A percentile compares a stretch with the other conserved stretches of the same genome.
These are phyloP conservation scores for Athalia circularis DNA, from an alignment of 2,888 invertebrate species.

Conservation along the genomic window DNA sequence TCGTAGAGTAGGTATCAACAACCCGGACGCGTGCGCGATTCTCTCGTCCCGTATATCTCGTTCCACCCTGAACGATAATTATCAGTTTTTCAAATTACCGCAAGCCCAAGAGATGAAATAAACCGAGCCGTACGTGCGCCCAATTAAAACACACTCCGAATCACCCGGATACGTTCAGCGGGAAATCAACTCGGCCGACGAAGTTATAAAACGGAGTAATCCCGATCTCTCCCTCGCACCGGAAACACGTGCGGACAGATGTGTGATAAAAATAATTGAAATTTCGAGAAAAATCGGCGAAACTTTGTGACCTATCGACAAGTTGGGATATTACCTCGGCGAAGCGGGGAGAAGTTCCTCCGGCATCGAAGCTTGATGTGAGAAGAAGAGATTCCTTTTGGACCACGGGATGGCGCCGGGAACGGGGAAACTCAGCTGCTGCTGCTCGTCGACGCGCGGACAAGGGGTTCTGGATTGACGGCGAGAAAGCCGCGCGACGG, in stretches of 20 bases:
- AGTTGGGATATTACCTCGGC: neutral
- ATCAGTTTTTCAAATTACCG: neutral
- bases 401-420: constrained; percentile 57
- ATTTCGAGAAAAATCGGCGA: too few relatives aligned
- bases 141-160: too few relatives aligned
- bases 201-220: too few relatives aligned
- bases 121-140: too few relatives aligned
- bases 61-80: neutral
- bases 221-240: too few relatives aligned
- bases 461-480: constrained; percentile 56
- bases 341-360: neutral
- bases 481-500: constrained; percentile 58
- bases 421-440: constrained; percentile 40
- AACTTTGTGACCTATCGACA: neutral
- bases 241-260: too few relatives aligned
- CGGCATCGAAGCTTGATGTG: neutral
- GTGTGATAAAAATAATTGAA: too few relatives aligned
- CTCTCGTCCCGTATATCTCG: neutral
- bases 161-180: too few relatives aligned
- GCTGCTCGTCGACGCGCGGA: constrained; percentile 40
- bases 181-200: too few relatives aligned
- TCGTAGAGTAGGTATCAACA: constrained; percentile 31
- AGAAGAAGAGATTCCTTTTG: constrained; percentile 22
- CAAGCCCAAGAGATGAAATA: too few relatives aligned
- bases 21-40: neutral